Percentiles rank a stretch among this genome's conserved stretches.
phyloP scores from a whole-genome alignment of 1,140 invertebrate genomes.

The Bombus sibiricus region DNA sequence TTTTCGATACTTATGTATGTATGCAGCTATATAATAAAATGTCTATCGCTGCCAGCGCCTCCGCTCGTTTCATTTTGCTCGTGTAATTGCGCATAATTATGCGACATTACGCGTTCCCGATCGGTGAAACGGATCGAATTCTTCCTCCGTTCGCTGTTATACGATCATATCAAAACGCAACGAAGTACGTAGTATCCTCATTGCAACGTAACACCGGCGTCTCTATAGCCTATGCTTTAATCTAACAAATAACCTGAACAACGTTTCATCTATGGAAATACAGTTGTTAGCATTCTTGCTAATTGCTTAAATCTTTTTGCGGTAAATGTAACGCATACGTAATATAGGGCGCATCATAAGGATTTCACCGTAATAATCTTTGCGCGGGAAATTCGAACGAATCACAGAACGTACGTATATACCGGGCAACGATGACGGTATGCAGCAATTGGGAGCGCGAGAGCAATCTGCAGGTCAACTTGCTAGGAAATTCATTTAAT shows the following conservation, averaged over 20 bases:
- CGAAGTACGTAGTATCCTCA: neutral
- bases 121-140: constrained; percentile 13
- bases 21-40: neutral
- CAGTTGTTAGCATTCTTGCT: neutral
- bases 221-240: neutral
- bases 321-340: neutral
- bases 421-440: neutral
- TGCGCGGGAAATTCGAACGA: neutral
- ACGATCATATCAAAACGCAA: constrained; percentile 31
- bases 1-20: neutral
- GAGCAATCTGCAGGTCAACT: constrained; percentile 57
- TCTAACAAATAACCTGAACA: neutral
- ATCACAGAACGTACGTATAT: neutral
- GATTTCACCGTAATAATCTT: neutral
- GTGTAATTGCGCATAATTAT: constrained; percentile 39
- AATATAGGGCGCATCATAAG: neutral
- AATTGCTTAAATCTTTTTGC: neutral
- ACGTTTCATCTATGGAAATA: no score
- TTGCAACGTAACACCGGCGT: neutral
- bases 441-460: constrained; percentile 50
- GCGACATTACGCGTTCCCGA: neutral
- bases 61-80: neutral
- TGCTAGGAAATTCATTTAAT: constrained; percentile 52
- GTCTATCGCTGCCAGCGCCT: neutral
- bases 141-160: constrained; percentile 40